phyloP scores from a whole-genome alignment of 2,797 vertebrate species.

The Chromis chromis region DNA sequence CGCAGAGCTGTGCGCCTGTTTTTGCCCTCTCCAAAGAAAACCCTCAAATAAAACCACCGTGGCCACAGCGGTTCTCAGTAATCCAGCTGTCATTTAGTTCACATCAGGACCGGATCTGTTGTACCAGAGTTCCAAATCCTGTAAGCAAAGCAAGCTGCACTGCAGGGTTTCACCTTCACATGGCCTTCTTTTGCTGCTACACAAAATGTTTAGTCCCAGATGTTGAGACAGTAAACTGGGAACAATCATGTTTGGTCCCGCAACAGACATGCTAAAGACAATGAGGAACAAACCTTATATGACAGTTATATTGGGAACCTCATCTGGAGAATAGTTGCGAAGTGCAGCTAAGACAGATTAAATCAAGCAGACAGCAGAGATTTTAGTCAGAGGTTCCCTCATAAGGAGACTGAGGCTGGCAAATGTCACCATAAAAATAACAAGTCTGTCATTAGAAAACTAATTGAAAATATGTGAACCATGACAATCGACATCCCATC shows the following conservation, averaged over 20 bases:
- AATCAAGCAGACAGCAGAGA: conserved; percentile 36
- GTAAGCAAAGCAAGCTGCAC: conserved; percentile 31
- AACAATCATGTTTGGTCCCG: too few species aligned
- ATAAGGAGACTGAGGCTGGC: conserved; percentile 13
- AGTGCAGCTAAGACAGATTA: conserved; percentile 39
- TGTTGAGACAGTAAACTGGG: too few species aligned
- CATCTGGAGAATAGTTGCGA: conserved; percentile 47
- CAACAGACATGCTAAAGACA: too few species aligned
- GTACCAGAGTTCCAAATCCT: conserved; percentile 32
- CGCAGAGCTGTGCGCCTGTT: conserved; percentile 2
- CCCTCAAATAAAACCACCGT: conserved; percentile 38
- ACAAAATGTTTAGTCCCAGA: too few species aligned
- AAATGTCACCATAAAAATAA: conserved; percentile 5
- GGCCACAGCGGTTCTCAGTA: conserved; percentile 41
- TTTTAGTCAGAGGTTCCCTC: conserved; percentile 29
- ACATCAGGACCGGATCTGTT: conserved; percentile 39
- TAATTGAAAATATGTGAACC: too few species aligned
- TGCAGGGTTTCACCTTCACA: conserved; percentile 15
- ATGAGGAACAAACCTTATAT: neutral
- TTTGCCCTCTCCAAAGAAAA: conserved; percentile 15
- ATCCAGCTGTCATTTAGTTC: conserved; percentile 42
- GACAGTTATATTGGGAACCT: conserved; percentile 30
- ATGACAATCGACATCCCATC: too few species aligned
- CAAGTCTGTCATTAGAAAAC: too few species aligned
- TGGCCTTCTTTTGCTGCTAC: too few species aligned